Evolutionary conservation across 2,888 invertebrate species (phyloP).

Genomic region (Cataglyphis livida): DNA sequence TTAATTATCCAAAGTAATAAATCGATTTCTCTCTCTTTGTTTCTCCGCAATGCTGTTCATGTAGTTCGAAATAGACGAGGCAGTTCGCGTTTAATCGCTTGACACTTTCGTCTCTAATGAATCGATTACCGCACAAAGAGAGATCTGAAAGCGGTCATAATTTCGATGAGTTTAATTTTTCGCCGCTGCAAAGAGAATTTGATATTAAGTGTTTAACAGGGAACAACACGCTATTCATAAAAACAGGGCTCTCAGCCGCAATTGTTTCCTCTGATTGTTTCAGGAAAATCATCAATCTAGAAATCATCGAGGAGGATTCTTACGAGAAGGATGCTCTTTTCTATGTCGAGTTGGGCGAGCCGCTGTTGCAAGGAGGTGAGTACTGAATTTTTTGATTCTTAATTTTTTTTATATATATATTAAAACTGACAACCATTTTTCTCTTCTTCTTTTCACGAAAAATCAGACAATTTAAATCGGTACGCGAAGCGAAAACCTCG

Average conservation of each 20-base stretch:
- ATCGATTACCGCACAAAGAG: slow-evolving; percentile 30
- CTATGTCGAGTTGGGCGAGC: slow-evolving; percentile 96
- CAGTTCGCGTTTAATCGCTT: slow-evolving; percentile 31
- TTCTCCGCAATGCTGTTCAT: not conserved
- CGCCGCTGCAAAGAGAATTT: not conserved
- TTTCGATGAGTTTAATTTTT: slow-evolving; percentile 15
- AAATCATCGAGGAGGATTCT: slow-evolving; percentile 98
- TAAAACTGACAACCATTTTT: slow-evolving; percentile 4
- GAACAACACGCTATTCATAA: not conserved
- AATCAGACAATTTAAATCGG: not conserved
- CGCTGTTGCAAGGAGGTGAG: slow-evolving; percentile 95
- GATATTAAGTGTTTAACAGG: not conserved
- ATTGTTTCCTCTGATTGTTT: slow-evolving; percentile 78
- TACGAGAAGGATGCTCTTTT: slow-evolving; percentile 98
- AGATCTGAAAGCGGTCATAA: not conserved
- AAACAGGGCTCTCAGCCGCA: not conserved
- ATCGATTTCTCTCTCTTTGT: slow-evolving; percentile 22
- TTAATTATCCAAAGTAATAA: slow-evolving; percentile 52
- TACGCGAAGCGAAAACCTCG: not conserved
- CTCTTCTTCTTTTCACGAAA: not conserved
- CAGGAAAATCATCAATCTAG: slow-evolving; percentile 95
- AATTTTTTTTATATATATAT: slow-evolving; percentile 28
- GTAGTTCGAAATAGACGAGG: slow-evolving; percentile 2
- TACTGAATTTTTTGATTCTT: slow-evolving; percentile 49
- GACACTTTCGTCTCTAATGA: slow-evolving; percentile 23